Percentiles rank a stretch among this genome's conserved stretches.
Evolutionary conservation across 1,140 invertebrate genomes (phyloP).

Genomic region (Drosophila nannoptera): DNA sequence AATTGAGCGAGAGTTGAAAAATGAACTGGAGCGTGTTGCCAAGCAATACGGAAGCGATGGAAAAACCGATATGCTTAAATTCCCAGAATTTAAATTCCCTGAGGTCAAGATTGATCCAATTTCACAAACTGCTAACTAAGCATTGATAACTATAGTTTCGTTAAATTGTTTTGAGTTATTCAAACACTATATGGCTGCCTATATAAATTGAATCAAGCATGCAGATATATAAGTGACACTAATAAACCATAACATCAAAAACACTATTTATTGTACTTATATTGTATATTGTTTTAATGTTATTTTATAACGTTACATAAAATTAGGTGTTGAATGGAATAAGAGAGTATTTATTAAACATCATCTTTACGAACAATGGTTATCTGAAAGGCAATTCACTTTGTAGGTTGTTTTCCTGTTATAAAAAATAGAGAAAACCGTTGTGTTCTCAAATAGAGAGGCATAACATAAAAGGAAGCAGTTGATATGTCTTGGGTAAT

Average conservation of each 20-base stretch:
- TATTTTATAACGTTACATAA: no score
- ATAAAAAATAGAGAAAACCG: no score
- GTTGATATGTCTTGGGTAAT: no score
- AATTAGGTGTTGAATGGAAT: no score
- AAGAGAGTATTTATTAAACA: no score
- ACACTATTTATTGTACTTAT: neutral
- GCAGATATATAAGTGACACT: slow-evolving; percentile 10
- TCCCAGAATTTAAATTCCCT: slow-evolving; percentile 90
- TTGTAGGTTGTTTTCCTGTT: no score
- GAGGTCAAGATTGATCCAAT: slow-evolving; percentile 84
- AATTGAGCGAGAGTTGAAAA: slow-evolving; percentile 85
- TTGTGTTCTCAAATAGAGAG: no score
- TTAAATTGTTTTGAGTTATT: slow-evolving; percentile 65
- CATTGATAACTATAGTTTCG: slow-evolving; percentile 29
- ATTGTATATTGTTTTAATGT: neutral
- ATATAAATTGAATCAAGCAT: slow-evolving; percentile 6
- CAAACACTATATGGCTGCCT: slow-evolving; percentile 9
- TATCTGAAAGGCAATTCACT: no score
- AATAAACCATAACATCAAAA: slow-evolving; percentile 23
- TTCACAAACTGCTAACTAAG: slow-evolving; percentile 58
- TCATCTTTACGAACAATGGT: no score
- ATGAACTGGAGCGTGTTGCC: slow-evolving; percentile 89
- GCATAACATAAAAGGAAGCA: no score
- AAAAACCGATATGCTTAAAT: slow-evolving; percentile 91
- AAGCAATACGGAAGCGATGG: slow-evolving; percentile 87